phyloP scores from a whole-genome alignment of 2,797 vertebrate genomes.

The Spizella passerina region DNA sequence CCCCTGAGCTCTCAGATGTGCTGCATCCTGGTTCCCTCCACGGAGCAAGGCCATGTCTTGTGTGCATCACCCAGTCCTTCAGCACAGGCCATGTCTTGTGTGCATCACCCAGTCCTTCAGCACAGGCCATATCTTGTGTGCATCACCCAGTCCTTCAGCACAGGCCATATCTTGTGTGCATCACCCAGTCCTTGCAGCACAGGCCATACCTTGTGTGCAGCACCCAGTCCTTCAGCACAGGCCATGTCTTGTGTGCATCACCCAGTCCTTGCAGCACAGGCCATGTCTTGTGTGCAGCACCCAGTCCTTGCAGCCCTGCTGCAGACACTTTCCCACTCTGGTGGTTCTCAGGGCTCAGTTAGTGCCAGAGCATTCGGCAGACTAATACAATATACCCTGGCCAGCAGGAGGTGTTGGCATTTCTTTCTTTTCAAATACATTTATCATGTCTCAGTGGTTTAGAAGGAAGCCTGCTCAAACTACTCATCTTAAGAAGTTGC shows the following conservation, averaged over 20 bases:
- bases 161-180: neutral
- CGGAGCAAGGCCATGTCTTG: accelerated
- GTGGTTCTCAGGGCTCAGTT: neutral
- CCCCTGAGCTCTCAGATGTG: neutral
- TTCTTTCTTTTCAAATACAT: neutral
- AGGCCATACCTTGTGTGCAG: accelerated
- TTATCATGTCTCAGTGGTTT: neutral
- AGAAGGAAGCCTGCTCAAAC: neutral
- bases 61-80: accelerated
- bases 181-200: no score
- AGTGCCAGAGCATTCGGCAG: neutral
- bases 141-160: no score
- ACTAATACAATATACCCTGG: neutral
- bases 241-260: no score
- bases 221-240: neutral
- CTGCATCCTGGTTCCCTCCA: neutral
- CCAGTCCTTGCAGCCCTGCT: neutral
- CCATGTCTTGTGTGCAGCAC: neutral
- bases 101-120: no score
- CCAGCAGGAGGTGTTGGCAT: neutral
- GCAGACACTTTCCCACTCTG: neutral
- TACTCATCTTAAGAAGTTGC: neutral
- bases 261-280: neutral
- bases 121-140: neutral
- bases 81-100: no score